Percentiles rank a stretch among this genome's conserved stretches.
Evolutionary conservation across 1,140 invertebrate species (phyloP).

Genomic region (Oreohelix idahoensis): DNA sequence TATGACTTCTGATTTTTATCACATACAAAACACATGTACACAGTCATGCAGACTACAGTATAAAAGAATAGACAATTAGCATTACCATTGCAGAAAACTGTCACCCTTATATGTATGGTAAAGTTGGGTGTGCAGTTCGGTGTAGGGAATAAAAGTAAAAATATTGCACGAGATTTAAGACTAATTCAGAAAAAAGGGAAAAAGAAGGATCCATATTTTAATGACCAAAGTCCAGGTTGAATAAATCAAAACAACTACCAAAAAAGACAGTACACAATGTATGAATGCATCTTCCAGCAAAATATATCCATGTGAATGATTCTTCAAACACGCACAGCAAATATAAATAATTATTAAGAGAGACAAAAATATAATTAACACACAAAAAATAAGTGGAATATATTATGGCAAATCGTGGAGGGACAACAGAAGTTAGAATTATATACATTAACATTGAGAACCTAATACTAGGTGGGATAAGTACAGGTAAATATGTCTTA

Average conservation of each 20-base stretch:
- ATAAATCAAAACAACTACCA: neutral
- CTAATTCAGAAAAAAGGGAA: neutral
- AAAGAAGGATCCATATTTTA: neutral
- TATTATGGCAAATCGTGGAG: neutral
- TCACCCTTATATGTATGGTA: neutral
- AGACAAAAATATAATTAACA: neutral
- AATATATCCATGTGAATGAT: too few relatives aligned
- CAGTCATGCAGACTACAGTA: too few relatives aligned
- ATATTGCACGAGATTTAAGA: neutral
- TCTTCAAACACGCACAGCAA: too few relatives aligned
- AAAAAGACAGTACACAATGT: neutral
- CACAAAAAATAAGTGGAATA: neutral
- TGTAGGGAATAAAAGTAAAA: slow-evolving; percentile 1
- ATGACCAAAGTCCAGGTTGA: neutral
- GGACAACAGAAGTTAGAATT: neutral
- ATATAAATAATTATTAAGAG: too few relatives aligned
- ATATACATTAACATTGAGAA: neutral
- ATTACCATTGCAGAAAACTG: neutral
- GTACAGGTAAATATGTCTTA: neutral
- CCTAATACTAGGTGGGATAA: neutral
- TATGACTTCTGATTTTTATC: too few relatives aligned
- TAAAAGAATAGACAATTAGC: neutral
- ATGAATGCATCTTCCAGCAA: neutral
- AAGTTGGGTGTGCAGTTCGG: neutral
- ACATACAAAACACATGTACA: too few relatives aligned